Base-by-base conservation (phyloP, 2,888 invertebrate species). In the Pachycephus smyrnensis region DNA sequence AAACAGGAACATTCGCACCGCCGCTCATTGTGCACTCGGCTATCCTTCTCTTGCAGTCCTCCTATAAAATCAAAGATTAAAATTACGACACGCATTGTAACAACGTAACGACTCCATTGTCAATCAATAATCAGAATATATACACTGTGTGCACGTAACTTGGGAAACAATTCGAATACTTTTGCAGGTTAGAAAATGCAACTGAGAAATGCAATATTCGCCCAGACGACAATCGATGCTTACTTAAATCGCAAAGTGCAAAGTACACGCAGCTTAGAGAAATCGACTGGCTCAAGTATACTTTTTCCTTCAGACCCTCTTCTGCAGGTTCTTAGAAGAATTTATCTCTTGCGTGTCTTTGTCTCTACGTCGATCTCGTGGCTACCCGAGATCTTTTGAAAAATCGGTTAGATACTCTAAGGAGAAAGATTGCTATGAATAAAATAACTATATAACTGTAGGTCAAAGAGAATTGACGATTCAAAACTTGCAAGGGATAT, bases 1-100 rank as follows among this genome's bases (percentile, higher is more conserved):
- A 97, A 73, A 96, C 95, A 0, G 95, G 94, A 73, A 84, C 84
- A 77, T 85, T 89, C 36, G 87, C 79, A 73, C 79, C 84, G 31
- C 83, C 84, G 74, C 84, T 85, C 87, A 86, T 88, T 69, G 87
- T 86, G 80, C 91, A 91, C 78, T 89, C 90, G 4, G 89, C 89
- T 82, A 90, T 87, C 85, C 87, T 91, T 79, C 88, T 90, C 78
- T 87, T 88, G 81, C 91, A 91, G 77, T 91, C 90, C 81, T 91
- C 90, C 91, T 91, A 81, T 75, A 83, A 84, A 74, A 81, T 80
- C 74, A 80, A 30, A 75, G 73, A 74, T 76, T 36, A 73, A 3
- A 76, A 73, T 30, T 33, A 37, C 23, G 31, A 75, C 9, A 55
- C 55, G 23, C 23, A 9, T 2, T 55, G 23, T 55, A 23, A 55